phyloP scores from a whole-genome alignment of 2,888 invertebrate species.

The Xestia rhomboidea region DNA sequence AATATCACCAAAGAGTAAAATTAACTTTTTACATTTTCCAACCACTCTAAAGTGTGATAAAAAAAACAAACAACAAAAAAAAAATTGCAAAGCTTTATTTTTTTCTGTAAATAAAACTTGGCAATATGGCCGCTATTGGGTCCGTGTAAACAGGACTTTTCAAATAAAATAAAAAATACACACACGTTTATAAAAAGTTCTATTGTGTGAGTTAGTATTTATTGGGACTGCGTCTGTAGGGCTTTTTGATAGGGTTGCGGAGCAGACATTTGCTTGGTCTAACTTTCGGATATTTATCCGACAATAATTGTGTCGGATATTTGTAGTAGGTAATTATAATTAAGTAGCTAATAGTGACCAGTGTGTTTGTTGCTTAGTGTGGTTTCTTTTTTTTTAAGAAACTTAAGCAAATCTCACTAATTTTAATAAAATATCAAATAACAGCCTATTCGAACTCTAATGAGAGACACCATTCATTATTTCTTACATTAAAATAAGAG shows the following conservation, averaged over 20 bases:
- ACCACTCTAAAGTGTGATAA: neutral
- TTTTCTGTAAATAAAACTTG: constrained; percentile 50
- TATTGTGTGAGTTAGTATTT: constrained; percentile 69
- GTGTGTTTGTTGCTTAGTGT: too few relatives aligned
- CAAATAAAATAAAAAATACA: constrained; percentile 64
- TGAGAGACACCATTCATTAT: neutral
- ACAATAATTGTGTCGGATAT: neutral
- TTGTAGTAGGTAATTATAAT: neutral
- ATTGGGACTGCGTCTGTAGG: constrained; percentile 60
- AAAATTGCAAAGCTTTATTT: constrained; percentile 22
- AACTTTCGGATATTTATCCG: neutral
- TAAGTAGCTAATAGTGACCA: neutral
- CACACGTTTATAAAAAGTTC: constrained; percentile 62
- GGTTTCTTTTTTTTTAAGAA: too few relatives aligned
- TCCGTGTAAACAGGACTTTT: constrained; percentile 54
- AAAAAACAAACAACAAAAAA: neutral
- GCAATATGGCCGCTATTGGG: constrained; percentile 43
- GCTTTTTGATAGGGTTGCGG: constrained; percentile 48
- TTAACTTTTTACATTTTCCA: neutral
- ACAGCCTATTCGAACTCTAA: neutral
- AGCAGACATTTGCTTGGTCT: neutral
- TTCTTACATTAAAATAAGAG: neutral
- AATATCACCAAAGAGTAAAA: constrained; percentile 3
- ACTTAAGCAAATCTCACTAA: fast-evolving
- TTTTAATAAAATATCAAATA: neutral